Evolutionary conservation across 2,888 invertebrate species (phyloP).

Genomic region (Pseudolycoriella hygida): DNA sequence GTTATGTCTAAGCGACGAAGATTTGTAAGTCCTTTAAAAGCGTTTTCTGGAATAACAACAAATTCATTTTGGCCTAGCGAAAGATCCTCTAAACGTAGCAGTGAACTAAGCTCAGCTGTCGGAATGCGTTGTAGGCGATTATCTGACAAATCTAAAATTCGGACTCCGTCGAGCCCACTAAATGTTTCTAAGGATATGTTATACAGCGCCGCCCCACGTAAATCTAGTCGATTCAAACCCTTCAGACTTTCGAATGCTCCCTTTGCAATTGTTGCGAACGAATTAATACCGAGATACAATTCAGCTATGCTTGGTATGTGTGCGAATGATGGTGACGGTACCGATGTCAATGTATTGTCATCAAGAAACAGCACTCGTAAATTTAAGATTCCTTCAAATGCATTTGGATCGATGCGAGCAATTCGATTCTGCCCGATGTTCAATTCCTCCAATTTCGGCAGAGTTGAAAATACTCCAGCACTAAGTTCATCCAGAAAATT

Average conservation of each 20-base stretch:
- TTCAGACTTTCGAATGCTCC: constrained; percentile 64
- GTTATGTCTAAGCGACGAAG: constrained; percentile 59
- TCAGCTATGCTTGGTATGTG: constrained; percentile 64
- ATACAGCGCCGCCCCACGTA: constrained; percentile 62
- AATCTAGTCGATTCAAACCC: constrained; percentile 55
- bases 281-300: constrained; percentile 67
- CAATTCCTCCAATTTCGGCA: constrained; percentile 63
- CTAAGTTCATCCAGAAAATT: constrained; percentile 68
- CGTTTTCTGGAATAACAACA: constrained; percentile 45
- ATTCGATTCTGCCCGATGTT: constrained; percentile 76
- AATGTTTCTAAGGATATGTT: constrained; percentile 64
- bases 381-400: constrained; percentile 59
- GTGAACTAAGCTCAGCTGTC: constrained; percentile 49
- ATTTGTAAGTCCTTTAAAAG: constrained; percentile 62
- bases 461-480: constrained; percentile 51
- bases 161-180: constrained; percentile 53
- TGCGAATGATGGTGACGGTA: constrained; percentile 57
- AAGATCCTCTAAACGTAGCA: constrained; percentile 60
- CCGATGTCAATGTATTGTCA: constrained; percentile 61
- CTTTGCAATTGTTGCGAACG: constrained; percentile 54
- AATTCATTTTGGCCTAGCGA: constrained; percentile 73
- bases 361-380: constrained; percentile 65
- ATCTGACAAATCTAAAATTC: constrained; percentile 61
- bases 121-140: constrained; percentile 60
- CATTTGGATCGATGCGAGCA: constrained; percentile 55